Percentiles rank a stretch among this genome's conserved stretches.
phyloP scores from a whole-genome alignment of 2,888 invertebrate genomes.

The Tanytarsus gracilentus region DNA sequence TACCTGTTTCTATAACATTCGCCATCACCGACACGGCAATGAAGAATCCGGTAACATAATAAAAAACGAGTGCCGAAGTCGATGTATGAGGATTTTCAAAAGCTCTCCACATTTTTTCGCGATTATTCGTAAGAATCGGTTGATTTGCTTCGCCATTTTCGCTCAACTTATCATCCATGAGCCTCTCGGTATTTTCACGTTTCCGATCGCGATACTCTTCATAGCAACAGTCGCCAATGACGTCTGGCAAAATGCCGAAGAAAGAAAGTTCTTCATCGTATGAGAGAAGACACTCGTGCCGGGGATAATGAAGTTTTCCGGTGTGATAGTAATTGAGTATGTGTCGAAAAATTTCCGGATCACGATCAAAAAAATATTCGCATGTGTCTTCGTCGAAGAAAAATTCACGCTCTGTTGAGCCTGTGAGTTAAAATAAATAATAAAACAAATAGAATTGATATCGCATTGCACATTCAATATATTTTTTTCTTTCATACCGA shows the following conservation, averaged over 20 bases:
- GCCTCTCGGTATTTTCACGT: constrained; percentile 94
- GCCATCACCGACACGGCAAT: constrained; percentile 99
- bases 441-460: too few relatives aligned
- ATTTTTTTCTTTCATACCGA: too few relatives aligned
- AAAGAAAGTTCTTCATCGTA: constrained; percentile 99
- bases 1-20: constrained; percentile 87
- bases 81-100: constrained; percentile 99
- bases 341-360: constrained; percentile 97
- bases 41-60: constrained; percentile 99
- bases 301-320: constrained; percentile 86
- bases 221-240: constrained; percentile 95
- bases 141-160: constrained; percentile 80
- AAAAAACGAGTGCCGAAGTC: constrained; percentile 97
- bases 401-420: constrained; percentile 95
- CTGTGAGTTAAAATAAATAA: too few relatives aligned
- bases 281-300: constrained; percentile 36
- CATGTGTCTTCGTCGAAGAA: constrained; percentile 97
- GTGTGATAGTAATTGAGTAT: constrained; percentile 98
- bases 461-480: too few relatives aligned
- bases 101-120: constrained; percentile 98
- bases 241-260: constrained; percentile 94
- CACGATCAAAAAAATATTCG: constrained; percentile 99
- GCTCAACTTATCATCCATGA: constrained; percentile 93
- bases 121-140: constrained; percentile 66
- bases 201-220: constrained; percentile 99